These are phyloP conservation scores for Gallinago jamesoni DNA, from an alignment of 2,113 vertebrate species.

Conservation along the genomic window DNA sequence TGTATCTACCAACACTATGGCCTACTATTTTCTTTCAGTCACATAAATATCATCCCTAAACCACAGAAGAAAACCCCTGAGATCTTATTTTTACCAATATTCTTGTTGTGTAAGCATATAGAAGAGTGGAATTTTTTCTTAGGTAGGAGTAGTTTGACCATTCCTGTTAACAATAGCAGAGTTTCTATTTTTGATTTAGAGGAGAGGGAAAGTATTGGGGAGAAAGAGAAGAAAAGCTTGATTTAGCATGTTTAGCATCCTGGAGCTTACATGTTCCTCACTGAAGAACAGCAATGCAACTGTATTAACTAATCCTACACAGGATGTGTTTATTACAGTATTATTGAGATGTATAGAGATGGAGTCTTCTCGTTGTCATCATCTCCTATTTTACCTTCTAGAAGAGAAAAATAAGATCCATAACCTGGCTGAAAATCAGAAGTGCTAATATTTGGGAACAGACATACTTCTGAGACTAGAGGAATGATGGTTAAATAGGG, in stretches of 20 bases:
- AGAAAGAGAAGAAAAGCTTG: not conserved
- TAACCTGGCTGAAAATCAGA: not conserved
- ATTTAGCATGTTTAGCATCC: not conserved
- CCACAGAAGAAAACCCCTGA: accelerated
- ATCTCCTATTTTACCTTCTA: not conserved
- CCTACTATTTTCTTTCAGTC: not conserved
- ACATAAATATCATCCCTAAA: not conserved
- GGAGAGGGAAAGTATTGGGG: not conserved
- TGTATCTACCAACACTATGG: not conserved
- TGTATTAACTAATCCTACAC: not conserved
- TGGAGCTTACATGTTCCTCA: not conserved
- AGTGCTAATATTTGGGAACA: not conserved
- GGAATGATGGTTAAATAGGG: not conserved
- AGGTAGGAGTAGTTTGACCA: not conserved
- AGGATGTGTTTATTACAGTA: not conserved
- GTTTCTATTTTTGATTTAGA: not conserved
- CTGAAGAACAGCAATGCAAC: not conserved
- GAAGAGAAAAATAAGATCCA: not conserved
- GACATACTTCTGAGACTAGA: not conserved
- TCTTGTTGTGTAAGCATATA: not conserved
- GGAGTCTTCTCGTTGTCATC: not conserved
- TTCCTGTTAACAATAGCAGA: not conserved
- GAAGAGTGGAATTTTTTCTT: not conserved
- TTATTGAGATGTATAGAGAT: not conserved
- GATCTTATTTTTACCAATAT: not conserved